These are phyloP conservation scores for Drosophila lini DNA, from an alignment of 1,140 invertebrate species.

Conservation along the genomic window DNA sequence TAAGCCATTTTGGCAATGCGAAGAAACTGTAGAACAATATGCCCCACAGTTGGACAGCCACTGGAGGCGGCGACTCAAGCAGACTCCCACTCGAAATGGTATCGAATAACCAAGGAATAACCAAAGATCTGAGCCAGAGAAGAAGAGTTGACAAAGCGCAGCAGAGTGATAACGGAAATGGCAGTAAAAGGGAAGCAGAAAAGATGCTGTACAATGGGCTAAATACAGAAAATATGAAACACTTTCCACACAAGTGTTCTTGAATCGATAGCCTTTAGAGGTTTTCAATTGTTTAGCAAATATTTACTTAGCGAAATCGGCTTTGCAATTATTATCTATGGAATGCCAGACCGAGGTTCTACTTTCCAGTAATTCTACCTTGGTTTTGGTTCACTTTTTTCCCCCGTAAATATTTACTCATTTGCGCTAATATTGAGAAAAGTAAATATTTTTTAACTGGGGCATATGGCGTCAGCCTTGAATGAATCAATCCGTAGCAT, in stretches of 20 bases:
- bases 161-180: slow-evolving; percentile 42
- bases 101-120: slow-evolving; percentile 32
- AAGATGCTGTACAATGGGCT: slow-evolving; percentile 15
- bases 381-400: slow-evolving; percentile 18
- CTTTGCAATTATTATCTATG: slow-evolving; percentile 3
- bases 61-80: background rate
- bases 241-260: slow-evolving; percentile 1
- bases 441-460: slow-evolving; percentile 25
- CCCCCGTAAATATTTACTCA: slow-evolving; percentile 33
- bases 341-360: slow-evolving; percentile 5
- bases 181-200: slow-evolving; percentile 10
- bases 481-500: slow-evolving; percentile 19
- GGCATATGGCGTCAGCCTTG: slow-evolving; percentile 18
- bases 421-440: slow-evolving; percentile 8
- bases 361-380: slow-evolving; percentile 23
- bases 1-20: slow-evolving; percentile 17
- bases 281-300: slow-evolving; percentile 12
- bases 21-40: slow-evolving; percentile 2
- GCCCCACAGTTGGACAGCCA: slow-evolving; percentile 18
- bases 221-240: background rate
- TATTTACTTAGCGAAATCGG: slow-evolving; percentile 12
- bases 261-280: background rate
- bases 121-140: slow-evolving; percentile 6
- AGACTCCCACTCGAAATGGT: slow-evolving; percentile 35
- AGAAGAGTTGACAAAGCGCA: slow-evolving; percentile 37